phyloP scores from a whole-genome alignment of 1,140 invertebrate species.

The Aphis gossypii region DNA sequence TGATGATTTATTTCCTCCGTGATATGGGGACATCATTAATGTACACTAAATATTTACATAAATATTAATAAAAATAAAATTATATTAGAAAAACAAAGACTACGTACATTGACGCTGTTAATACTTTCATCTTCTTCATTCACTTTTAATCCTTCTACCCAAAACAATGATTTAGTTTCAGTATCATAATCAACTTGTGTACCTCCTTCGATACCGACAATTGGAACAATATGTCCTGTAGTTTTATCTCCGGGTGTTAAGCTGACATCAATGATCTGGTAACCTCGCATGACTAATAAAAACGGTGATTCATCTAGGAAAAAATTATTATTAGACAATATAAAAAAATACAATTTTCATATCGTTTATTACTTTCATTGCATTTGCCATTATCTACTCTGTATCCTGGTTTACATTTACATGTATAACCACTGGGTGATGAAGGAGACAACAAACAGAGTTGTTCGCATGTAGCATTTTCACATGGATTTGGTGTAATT shows the following conservation, averaged over 20 bases:
- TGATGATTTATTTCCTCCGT: conserved; percentile 85
- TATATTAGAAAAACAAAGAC: conserved; percentile 70
- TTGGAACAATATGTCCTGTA: conserved; percentile 82
- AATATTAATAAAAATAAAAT: conserved; percentile 8
- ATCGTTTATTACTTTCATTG: conserved; percentile 68
- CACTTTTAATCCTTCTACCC: conserved; percentile 80
- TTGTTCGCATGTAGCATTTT: conserved; percentile 82
- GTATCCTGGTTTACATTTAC: conserved; percentile 91
- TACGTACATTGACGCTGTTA: conserved; percentile 64
- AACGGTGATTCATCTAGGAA: conserved; percentile 80
- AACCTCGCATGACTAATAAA: conserved; percentile 88
- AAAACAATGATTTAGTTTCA: conserved; percentile 81
- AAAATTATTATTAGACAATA: conserved; percentile 58
- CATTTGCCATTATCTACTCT: conserved; percentile 77
- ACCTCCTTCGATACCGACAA: conserved; percentile 90
- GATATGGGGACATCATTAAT: conserved; percentile 82
- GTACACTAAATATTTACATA: conserved; percentile 74
- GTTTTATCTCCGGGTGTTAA: conserved; percentile 77
- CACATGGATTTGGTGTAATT: conserved; percentile 82
- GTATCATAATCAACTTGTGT: conserved; percentile 91
- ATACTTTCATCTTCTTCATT: conserved; percentile 67
- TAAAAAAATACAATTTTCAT: conserved; percentile 35
- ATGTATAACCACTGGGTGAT: conserved; percentile 77
- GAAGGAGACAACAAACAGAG: conserved; percentile 87
- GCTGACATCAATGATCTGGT: conserved; percentile 86